These are phyloP conservation scores for Vanessa tameamea DNA, from an alignment of 1,140 invertebrate species.

Conservation along the genomic window DNA sequence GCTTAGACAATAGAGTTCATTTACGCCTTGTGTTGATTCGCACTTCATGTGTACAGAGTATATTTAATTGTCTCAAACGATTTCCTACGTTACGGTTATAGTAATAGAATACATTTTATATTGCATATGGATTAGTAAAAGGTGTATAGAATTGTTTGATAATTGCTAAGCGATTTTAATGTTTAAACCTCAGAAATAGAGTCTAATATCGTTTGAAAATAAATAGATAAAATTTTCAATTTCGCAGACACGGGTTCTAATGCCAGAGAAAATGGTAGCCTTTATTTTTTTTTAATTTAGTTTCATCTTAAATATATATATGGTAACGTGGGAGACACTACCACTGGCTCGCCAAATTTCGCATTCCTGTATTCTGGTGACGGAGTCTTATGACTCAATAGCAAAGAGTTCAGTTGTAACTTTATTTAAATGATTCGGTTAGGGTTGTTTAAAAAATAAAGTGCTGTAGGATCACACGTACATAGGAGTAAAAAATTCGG, in stretches of 20 bases:
- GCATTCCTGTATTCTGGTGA: not conserved
- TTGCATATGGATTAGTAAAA: not conserved
- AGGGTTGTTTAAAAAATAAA: too few species aligned
- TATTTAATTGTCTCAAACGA: not conserved
- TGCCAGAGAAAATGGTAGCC: slow-evolving; percentile 4
- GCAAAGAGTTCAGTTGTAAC: too few species aligned
- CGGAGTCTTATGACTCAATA: too few species aligned
- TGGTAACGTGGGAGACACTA: not conserved
- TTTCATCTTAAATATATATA: not conserved
- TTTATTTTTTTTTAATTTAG: not conserved
- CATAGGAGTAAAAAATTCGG: too few species aligned
- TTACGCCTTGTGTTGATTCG: not conserved
- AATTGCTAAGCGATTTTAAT: not conserved
- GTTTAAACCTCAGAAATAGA: not conserved
- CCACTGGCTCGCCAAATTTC: not conserved
- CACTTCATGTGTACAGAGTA: not conserved
- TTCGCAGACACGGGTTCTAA: not conserved
- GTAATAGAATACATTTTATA: not conserved
- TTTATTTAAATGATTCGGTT: too few species aligned
- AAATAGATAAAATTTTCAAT: not conserved
- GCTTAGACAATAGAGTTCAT: not conserved
- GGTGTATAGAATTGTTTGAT: too few species aligned
- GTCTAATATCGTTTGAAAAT: not conserved
- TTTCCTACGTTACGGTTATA: not conserved
- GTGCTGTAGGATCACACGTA: too few species aligned